phyloP scores from a whole-genome alignment of 1,140 invertebrate species.

The Mesaphorura yosii region DNA sequence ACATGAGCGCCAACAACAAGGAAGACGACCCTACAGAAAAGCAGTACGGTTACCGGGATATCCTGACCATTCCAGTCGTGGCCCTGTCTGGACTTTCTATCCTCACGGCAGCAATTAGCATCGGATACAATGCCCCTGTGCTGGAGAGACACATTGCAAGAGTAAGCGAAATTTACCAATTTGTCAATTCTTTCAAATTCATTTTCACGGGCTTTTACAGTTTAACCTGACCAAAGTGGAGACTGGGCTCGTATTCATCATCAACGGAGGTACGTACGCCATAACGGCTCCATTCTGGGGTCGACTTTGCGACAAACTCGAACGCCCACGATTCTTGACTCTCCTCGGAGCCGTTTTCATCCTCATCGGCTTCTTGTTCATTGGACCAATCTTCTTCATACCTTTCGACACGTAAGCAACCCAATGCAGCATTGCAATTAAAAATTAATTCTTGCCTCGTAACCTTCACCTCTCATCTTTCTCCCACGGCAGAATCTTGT shows the following conservation, averaged over 20 bases:
- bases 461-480: too few relatives aligned
- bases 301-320: slow-evolving; percentile 56
- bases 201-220: slow-evolving; percentile 30
- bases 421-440: neutral
- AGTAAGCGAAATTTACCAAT: slow-evolving; percentile 39
- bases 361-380: slow-evolving; percentile 50
- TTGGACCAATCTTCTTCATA: slow-evolving; percentile 63
- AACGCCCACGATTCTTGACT: slow-evolving; percentile 53
- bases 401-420: slow-evolving; percentile 46
- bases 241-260: slow-evolving; percentile 74
- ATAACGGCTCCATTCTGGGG: slow-evolving; percentile 68
- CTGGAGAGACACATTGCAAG: slow-evolving; percentile 68
- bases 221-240: slow-evolving; percentile 58
- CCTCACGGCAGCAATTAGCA: slow-evolving; percentile 61
- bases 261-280: slow-evolving; percentile 65
- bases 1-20: neutral
- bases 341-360: slow-evolving; percentile 54
- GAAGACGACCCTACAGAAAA: neutral
- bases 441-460: neutral
- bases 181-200: neutral
- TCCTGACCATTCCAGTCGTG: slow-evolving; percentile 55
- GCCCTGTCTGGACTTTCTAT: slow-evolving; percentile 55
- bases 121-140: slow-evolving; percentile 67
- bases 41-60: neutral
- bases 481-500: slow-evolving; percentile 50